phyloP scores from a whole-genome alignment of 2,888 invertebrate genomes.

The Machimus atricapillus region DNA sequence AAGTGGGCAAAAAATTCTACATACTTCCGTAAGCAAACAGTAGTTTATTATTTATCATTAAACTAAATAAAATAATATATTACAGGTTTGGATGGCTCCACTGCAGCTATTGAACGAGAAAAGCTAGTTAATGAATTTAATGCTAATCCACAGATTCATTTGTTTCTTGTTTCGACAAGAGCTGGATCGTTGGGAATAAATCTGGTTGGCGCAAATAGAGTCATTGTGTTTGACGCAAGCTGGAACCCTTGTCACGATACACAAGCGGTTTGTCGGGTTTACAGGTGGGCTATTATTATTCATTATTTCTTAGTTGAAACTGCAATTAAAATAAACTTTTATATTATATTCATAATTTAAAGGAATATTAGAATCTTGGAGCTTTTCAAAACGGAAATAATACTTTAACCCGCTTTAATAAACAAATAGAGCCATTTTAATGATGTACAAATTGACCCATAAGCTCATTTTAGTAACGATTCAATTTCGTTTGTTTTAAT shows the following conservation, averaged over 20 bases:
- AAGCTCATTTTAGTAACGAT: too few species aligned
- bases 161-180: constrained; percentile 95
- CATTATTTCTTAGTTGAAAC: too few species aligned
- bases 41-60: background rate
- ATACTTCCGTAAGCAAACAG: constrained; percentile 82
- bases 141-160: constrained; percentile 80
- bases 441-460: too few species aligned
- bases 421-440: too few species aligned
- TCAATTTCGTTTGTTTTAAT: too few species aligned
- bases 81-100: constrained; percentile 91
- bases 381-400: too few species aligned
- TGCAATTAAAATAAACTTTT: too few species aligned
- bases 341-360: too few species aligned
- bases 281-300: constrained; percentile 61
- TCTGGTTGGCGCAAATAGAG: constrained; percentile 95
- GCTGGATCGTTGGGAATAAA: constrained; percentile 98
- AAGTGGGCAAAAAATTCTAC: constrained; percentile 86
- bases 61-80: background rate
- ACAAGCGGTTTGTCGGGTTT: constrained; percentile 96
- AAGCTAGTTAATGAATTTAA: constrained; percentile 97
- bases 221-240: constrained; percentile 96
- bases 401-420: too few species aligned
- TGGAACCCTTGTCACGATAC: constrained; percentile 99
- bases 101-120: constrained; percentile 92
- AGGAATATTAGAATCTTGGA: too few species aligned